Conservation (phyloP, 2,113 vertebrate genomes). For the Laticauda colubrina region DNA sequence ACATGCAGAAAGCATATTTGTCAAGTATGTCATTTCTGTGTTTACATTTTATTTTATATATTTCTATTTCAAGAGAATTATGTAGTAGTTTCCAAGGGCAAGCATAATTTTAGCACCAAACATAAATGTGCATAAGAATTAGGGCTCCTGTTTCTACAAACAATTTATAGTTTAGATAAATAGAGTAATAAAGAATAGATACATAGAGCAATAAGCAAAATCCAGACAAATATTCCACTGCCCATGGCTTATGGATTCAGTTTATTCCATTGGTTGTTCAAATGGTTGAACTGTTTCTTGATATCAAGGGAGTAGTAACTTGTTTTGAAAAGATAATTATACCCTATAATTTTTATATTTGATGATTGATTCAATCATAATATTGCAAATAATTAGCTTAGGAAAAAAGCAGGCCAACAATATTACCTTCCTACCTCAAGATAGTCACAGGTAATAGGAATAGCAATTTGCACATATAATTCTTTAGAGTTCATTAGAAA, state of each 20-base stretch:
- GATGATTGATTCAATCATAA: background rate
- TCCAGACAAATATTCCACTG: constrained; percentile 4
- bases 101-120: constrained; percentile 11
- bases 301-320: constrained; percentile 6
- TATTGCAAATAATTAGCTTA: background rate
- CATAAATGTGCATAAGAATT: constrained; percentile 33
- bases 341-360: background rate
- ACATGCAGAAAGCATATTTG: constrained; percentile 54
- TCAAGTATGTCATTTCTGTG: constrained; percentile 50
- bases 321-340: constrained; percentile 15
- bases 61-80: constrained; percentile 40
- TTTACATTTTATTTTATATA: constrained; percentile 54
- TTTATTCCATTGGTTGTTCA: background rate
- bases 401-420: background rate
- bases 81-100: constrained; percentile 13
- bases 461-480: background rate
- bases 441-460: background rate
- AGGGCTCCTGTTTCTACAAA: constrained; percentile 15
- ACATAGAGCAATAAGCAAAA: background rate
- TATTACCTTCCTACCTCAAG: background rate
- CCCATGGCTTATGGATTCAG: background rate
- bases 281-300: background rate
- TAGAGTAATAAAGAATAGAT: background rate
- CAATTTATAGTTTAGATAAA: constrained; percentile 6
- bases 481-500: background rate